Evolutionary conservation across 1,140 invertebrate species (phyloP), one percentile per base, ranked within the genome.

Genomic region (Calliopsis andreniformis): DNA sequence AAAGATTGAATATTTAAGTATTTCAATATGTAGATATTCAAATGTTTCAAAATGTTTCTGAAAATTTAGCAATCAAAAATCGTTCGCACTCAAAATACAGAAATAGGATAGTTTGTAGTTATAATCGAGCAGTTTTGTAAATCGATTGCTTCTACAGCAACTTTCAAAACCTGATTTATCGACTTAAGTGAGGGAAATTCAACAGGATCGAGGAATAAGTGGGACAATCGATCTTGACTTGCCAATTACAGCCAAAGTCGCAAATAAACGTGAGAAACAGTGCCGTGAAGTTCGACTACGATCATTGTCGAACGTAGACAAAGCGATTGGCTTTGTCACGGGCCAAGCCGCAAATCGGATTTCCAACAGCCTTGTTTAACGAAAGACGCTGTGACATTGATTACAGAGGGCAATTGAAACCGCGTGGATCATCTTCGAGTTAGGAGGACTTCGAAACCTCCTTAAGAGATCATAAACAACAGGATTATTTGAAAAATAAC

Each of bases 321-420:
- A 20, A 47, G 55, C 68, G 62, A 32, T 55, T 72, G 55, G 63
- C 75, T 82, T 83, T 68, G 79, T 82, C 67, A 63, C 20, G 45
- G 75, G 81, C 70, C 75, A 67, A 82, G 53, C 62, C 80, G 55
- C 39, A 67, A 72, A 45, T 20, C 30, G 32, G 67, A 53, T 80
- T 69, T 78, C 30, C 77, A 28, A 28, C 32, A 59, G 43, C 58
- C 56, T 68, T 67, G 49, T 63, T 81, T 63, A 42, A 43, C 67
- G 49, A 70, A 39, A 64, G 64, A 63, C 77, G 77, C 45, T 56
- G 58, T 64, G 66, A 64, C 43, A 67, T 62, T 64, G 73, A 66
- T 77, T 71, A 63, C 79, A 67, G 55, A 10, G 35, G 62, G 70
- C 78, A 83, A 83, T 83, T 82, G 79, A 83, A 82, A 83, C 80